Percentiles rank a stretch among this genome's conserved stretches.
Conservation (phyloP, 2,888 invertebrate genomes). For the Coremacera marginata region DNA sequence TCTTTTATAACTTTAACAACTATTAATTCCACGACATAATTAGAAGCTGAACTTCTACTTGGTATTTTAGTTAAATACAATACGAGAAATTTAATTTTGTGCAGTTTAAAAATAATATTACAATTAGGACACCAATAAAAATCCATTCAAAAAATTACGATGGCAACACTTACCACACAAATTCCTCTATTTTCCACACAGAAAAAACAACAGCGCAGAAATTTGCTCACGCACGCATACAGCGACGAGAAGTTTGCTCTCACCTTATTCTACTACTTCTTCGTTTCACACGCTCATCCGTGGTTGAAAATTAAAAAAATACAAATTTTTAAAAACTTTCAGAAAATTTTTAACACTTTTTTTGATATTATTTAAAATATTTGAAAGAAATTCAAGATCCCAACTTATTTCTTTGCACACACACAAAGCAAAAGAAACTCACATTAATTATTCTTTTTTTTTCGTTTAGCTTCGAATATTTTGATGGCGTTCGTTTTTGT, state of each 20-base stretch:
- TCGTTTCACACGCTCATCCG: neutral
- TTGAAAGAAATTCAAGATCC: neutral
- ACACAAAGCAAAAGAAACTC: too few species aligned
- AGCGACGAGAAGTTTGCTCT: constrained; percentile 1
- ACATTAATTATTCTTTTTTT: neutral
- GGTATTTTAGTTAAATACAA: too few species aligned
- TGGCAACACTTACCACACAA: constrained; percentile 39
- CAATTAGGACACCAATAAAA: too few species aligned
- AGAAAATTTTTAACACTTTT: neutral
- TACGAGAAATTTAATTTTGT: too few species aligned
- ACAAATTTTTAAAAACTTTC: neutral
- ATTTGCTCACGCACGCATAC: constrained; percentile 5
- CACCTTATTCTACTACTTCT: neutral
- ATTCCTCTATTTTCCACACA: constrained; percentile 8
- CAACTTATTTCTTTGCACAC: too few species aligned
- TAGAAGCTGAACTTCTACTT: too few species aligned
- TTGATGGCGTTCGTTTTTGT: neutral
- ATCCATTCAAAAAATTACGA: neutral
- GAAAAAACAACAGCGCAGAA: neutral
- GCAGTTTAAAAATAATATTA: too few species aligned
- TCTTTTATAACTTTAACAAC: too few species aligned
- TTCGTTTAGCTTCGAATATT: neutral
- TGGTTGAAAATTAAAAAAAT: constrained; percentile 7
- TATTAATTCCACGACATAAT: too few species aligned
- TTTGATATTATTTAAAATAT: neutral